Conservation (phyloP, 2,888 invertebrate genomes). For the Hirtodrosophila duncani region DNA sequence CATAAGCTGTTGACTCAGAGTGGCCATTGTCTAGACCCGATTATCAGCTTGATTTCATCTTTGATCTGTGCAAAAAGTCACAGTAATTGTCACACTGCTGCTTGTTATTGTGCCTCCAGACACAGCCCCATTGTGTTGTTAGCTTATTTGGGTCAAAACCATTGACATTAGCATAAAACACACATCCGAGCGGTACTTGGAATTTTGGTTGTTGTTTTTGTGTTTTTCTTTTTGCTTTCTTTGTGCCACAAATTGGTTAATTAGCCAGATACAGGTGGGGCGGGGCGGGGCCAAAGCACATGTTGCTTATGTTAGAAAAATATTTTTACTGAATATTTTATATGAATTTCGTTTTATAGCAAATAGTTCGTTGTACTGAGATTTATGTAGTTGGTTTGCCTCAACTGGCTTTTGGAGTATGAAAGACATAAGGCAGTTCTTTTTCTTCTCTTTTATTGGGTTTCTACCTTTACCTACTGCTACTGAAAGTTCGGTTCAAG, state of each 20-base stretch:
- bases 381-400: too few species aligned
- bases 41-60: slow-evolving; percentile 19
- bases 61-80: background rate
- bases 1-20: background rate
- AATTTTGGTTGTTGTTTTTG: slow-evolving; percentile 12
- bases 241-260: slow-evolving; percentile 25
- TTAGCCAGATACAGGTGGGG: slow-evolving; percentile 27
- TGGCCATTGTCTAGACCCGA: slow-evolving; percentile 13
- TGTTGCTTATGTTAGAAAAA: too few species aligned
- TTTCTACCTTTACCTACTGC: too few species aligned
- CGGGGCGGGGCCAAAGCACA: background rate
- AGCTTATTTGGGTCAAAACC: slow-evolving; percentile 41
- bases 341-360: too few species aligned
- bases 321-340: too few species aligned
- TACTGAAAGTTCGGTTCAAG: too few species aligned
- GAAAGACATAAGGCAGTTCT: too few species aligned
- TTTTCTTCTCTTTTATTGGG: too few species aligned
- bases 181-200: slow-evolving; percentile 32
- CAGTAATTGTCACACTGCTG: background rate
- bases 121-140: background rate
- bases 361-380: too few species aligned
- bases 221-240: background rate
- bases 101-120: slow-evolving; percentile 5
- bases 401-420: too few species aligned
- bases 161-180: slow-evolving; percentile 49